Evolutionary conservation across 2,797 vertebrate genomes (phyloP).

Genomic region (Poeciliopsis turneri): DNA sequence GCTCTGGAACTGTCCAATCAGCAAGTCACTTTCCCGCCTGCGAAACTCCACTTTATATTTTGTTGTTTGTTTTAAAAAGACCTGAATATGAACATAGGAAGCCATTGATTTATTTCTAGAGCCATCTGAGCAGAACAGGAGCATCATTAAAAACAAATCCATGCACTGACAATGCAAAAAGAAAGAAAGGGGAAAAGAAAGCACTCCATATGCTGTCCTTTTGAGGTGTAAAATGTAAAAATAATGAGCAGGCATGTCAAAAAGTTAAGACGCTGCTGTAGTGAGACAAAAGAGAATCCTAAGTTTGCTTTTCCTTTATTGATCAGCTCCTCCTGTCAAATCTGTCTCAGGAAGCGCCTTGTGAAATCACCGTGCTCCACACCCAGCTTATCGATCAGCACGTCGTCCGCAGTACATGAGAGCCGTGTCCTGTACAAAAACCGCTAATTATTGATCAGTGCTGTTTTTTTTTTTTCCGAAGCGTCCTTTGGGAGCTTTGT

Average conservation of each 20-base stretch:
- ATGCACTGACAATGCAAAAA: constrained; percentile 6
- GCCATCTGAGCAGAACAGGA: constrained; percentile 2
- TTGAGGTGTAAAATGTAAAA: constrained; percentile 13
- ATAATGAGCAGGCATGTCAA: constrained; percentile 35
- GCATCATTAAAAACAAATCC: constrained; percentile 17
- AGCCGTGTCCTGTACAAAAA: constrained; percentile 48
- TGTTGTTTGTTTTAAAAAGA: not conserved
- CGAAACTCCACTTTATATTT: not conserved
- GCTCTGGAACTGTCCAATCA: not conserved
- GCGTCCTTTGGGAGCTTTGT: constrained; percentile 33
- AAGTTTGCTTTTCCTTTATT: constrained; percentile 13
- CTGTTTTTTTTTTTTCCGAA: constrained; percentile 38
- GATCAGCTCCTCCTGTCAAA: constrained; percentile 20
- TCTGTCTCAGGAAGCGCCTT: constrained; percentile 14
- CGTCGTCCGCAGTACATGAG: constrained; percentile 24
- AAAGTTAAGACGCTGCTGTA: constrained; percentile 26
- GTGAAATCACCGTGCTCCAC: constrained; percentile 1
- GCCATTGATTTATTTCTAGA: constrained; percentile 8
- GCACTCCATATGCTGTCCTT: not conserved
- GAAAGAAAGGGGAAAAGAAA: not conserved
- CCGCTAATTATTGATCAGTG: constrained; percentile 68
- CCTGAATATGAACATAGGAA: constrained; percentile 3
- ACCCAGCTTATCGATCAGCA: constrained; percentile 36
- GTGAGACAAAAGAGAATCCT: constrained; percentile 38
- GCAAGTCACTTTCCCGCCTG: not conserved